Percentiles rank a stretch among this genome's conserved stretches.
These are phyloP conservation scores for Telenomus remus DNA, from an alignment of 1,140 invertebrate species.

Conservation along the genomic window DNA sequence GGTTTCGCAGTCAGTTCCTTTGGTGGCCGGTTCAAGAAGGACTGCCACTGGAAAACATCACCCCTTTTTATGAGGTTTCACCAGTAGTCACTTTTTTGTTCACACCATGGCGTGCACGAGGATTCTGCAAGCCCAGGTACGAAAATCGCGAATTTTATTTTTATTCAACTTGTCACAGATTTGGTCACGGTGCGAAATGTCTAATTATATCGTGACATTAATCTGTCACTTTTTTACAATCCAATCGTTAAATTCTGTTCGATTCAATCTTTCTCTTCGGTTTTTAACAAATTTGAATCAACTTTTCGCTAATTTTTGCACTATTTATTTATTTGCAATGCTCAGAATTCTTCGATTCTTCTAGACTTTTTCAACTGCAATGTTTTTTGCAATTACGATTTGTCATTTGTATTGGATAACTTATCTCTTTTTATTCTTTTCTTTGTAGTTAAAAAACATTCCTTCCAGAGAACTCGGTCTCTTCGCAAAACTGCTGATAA, in stretches of 20 bases:
- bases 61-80: constrained; percentile 41
- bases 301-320: too few species aligned
- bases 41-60: constrained; percentile 68
- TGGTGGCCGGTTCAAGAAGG: constrained; percentile 75
- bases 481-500: background rate
- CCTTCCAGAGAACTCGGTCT: too few species aligned
- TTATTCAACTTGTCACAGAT: constrained; percentile 1
- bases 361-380: too few species aligned
- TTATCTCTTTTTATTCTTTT: background rate
- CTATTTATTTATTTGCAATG: too few species aligned
- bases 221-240: background rate
- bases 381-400: too few species aligned
- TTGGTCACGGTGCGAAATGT: constrained; percentile 21
- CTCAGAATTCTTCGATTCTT: too few species aligned
- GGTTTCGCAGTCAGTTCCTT: constrained; percentile 67
- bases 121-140: constrained; percentile 85
- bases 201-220: constrained; percentile 50
- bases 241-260: background rate
- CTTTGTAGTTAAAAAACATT: background rate
- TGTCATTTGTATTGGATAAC: too few species aligned
- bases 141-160: constrained; percentile 28
- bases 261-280: background rate
- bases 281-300: too few species aligned
- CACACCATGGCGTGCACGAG: constrained; percentile 82
- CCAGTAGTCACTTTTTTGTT: constrained; percentile 31